These are phyloP conservation scores for Neopipo cinnamomea DNA, from an alignment of 2,113 vertebrate species.

Conservation along the genomic window DNA sequence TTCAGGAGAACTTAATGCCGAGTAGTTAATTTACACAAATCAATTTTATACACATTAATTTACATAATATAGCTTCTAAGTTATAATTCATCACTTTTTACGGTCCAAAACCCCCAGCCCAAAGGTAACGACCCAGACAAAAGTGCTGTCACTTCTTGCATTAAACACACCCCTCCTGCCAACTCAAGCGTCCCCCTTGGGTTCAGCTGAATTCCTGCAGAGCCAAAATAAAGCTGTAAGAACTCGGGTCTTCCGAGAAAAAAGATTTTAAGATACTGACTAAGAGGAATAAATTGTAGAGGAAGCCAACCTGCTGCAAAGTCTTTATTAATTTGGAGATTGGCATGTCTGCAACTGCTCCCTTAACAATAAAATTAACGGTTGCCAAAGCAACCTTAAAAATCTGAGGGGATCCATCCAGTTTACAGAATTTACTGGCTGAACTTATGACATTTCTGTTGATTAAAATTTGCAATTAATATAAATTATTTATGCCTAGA, in stretches of 20 bases:
- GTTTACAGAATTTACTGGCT: neutral
- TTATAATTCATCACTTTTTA: neutral
- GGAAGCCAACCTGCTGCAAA: neutral
- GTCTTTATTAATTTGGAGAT: neutral
- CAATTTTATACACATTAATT: neutral
- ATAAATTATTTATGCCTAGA: neutral
- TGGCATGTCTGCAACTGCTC: neutral
- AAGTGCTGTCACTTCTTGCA: neutral
- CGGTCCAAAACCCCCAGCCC: neutral
- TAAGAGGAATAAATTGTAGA: neutral
- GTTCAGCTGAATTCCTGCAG: neutral
- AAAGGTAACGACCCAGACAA: neutral
- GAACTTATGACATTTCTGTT: neutral
- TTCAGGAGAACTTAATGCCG: neutral
- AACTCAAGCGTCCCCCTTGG: neutral
- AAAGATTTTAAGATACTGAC: neutral
- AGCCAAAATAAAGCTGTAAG: neutral
- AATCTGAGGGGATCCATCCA: neutral
- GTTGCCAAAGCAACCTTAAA: slow-evolving; percentile 32
- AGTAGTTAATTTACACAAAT: neutral
- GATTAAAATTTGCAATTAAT: slow-evolving; percentile 15
- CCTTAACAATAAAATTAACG: neutral
- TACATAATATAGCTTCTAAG: neutral
- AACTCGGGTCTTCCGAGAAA: neutral
- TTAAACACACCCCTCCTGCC: neutral